phyloP scores from a whole-genome alignment of 2,888 invertebrate genomes.

The Erebia palarica region DNA sequence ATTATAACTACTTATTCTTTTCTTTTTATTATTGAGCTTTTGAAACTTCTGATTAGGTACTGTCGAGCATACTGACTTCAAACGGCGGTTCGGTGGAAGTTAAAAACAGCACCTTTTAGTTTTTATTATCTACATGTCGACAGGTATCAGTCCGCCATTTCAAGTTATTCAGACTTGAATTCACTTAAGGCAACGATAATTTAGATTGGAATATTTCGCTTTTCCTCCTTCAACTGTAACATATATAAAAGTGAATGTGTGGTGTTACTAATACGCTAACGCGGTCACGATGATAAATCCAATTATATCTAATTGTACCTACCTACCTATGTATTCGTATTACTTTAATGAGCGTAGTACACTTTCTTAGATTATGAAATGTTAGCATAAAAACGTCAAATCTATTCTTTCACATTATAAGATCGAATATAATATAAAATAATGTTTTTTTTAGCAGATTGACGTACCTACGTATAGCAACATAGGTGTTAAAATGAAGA shows the following conservation, averaged over 20 bases:
- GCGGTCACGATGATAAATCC: conserved; percentile 44
- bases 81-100: not conserved
- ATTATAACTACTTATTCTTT: no score
- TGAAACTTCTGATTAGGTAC: not conserved
- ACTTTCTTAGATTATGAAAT: conserved; percentile 36
- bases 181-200: not conserved
- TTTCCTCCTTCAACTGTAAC: conserved; percentile 27
- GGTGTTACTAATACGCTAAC: conserved; percentile 32
- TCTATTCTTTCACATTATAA: not conserved
- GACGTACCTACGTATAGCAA: no score
- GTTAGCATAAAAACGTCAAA: not conserved
- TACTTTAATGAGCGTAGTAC: conserved; percentile 40
- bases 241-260: conserved; percentile 33
- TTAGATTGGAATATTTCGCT: conserved; percentile 9
- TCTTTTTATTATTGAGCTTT: no score
- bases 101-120: not conserved
- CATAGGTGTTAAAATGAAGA: no score
- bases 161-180: not conserved
- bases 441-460: no score
- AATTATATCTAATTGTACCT: conserved; percentile 47
- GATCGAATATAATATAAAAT: not conserved
- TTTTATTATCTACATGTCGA: not conserved
- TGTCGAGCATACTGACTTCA: not conserved
- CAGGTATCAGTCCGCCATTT: not conserved
- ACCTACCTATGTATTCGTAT: conserved; percentile 26